Base-by-base conservation (phyloP, 2,113 vertebrate genomes). In the Gopherus evgoodei region DNA sequence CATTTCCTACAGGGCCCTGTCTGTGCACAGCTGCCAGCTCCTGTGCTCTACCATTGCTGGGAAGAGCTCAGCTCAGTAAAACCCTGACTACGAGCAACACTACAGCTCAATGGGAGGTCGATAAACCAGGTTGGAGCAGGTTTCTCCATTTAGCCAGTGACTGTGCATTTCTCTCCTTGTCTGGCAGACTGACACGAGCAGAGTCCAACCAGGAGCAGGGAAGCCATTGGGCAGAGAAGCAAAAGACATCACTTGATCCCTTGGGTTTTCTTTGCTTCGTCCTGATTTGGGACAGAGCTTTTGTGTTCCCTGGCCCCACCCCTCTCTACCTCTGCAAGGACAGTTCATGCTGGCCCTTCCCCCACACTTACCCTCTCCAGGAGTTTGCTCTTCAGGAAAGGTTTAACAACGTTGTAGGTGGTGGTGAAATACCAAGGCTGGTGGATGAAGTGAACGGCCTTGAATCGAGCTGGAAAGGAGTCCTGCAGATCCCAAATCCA, bases 391-490 rank as follows among this genome's bases (percentile, higher is more conserved):
- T 99, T 99, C 98, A 99, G 98, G 97, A 99, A 99, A 0, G 99
- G 99, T 96, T 99, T 99, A 92, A 99, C 99, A 95, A 99, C 98
- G 0, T 99, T 99, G 98, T 99, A 99, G 49, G 99, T 99, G 4
- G 99, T 99, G 94, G 99, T 99, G 98, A 99, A 99, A 96, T 99
- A 99, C 99, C 99, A 99, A 2, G 99, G 99, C 98, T 99, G 99
- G 95, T 99, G 98, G 90, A 99, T 99, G 94, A 99, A 99, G 90
- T 99, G 99, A 65, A 99, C 98, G 0, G 99, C 99, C 95, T 99
- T 99, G 98, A 99, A 99, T 35, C 99, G 98, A 0, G 99, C 99
- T 1, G 99, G 99, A 96, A 99, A 99, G 6, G 99, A 99, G 91
- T 99, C 99, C 99, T 99, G 96, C 7, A 78, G 56, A 81, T 90